Evolutionary conservation across 2,113 vertebrate genomes (phyloP).

Genomic region (Anguilla japonica): DNA sequence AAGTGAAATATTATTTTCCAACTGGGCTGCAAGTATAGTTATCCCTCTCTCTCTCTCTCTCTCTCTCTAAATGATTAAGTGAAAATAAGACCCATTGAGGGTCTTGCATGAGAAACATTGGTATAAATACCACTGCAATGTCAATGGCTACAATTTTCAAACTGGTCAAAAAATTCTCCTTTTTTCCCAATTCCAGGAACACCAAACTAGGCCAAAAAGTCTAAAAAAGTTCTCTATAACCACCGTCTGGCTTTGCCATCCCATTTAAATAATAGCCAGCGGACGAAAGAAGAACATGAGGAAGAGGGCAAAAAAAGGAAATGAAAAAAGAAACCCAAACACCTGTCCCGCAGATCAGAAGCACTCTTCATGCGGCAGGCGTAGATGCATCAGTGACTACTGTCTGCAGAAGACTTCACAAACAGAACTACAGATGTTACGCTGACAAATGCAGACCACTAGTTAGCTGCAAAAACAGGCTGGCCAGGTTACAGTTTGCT

Average conservation of each 20-base stretch:
- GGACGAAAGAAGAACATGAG: slow-evolving; percentile 21
- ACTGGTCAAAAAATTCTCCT: background rate
- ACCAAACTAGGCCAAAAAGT: background rate
- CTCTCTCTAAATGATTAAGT: background rate
- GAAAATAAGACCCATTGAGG: background rate
- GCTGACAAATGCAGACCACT: too few relatives aligned
- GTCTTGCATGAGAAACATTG: slow-evolving; percentile 11
- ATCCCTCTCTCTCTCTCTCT: background rate
- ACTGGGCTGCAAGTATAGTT: slow-evolving; percentile 5
- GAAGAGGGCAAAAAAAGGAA: background rate
- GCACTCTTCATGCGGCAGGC: too few relatives aligned
- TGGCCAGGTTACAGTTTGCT: too few relatives aligned
- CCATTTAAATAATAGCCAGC: slow-evolving; percentile 30
- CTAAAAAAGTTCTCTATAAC: slow-evolving; percentile 10
- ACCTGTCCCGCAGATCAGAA: too few relatives aligned
- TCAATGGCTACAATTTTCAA: background rate
- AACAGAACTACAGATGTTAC: too few relatives aligned
- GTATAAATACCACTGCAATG: background rate
- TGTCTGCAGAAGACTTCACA: too few relatives aligned
- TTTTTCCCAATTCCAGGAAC: background rate
- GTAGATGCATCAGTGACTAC: too few relatives aligned
- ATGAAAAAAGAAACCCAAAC: too few relatives aligned
- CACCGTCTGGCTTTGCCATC: slow-evolving; percentile 12
- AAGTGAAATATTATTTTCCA: background rate
- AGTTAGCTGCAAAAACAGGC: too few relatives aligned